phyloP scores from a whole-genome alignment of 2,113 vertebrate genomes.

The Pavo muticus region DNA sequence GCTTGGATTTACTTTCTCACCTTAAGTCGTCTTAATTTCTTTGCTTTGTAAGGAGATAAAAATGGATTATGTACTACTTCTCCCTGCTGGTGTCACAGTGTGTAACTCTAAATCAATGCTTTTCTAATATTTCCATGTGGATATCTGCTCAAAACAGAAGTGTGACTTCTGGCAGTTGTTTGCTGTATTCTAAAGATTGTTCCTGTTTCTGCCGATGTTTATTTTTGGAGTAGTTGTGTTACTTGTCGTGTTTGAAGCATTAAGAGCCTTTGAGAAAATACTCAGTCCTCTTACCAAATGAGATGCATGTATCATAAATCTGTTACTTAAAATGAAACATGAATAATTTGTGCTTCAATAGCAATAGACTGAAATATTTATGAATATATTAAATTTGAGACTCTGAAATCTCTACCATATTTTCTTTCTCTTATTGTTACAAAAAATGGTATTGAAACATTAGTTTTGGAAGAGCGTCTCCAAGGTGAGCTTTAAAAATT shows the following conservation, averaged over 20 bases:
- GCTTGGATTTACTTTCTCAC: background rate
- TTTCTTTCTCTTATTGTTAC: background rate
- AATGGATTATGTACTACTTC: background rate
- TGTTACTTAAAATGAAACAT: background rate
- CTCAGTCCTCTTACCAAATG: background rate
- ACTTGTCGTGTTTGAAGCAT: slow-evolving; percentile 8
- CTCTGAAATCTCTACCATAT: background rate
- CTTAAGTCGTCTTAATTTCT: background rate
- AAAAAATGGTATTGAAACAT: background rate
- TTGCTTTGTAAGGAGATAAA: background rate
- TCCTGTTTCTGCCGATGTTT: background rate
- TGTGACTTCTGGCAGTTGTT: background rate
- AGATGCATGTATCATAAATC: background rate
- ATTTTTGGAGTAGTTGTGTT: background rate
- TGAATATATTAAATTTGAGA: background rate
- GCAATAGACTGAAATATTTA: background rate
- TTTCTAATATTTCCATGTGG: background rate
- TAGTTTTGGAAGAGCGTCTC: background rate
- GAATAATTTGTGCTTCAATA: background rate
- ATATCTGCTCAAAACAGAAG: background rate
- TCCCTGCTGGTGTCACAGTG: background rate
- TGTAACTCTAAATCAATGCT: background rate
- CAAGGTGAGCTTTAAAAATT: background rate
- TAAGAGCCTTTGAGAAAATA: slow-evolving; percentile 35
- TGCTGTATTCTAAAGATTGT: background rate